Percentiles rank a stretch among this genome's conserved stretches.
Evolutionary conservation across 2,888 invertebrate genomes (phyloP).

Genomic region (Dicyrtoma fusca): DNA sequence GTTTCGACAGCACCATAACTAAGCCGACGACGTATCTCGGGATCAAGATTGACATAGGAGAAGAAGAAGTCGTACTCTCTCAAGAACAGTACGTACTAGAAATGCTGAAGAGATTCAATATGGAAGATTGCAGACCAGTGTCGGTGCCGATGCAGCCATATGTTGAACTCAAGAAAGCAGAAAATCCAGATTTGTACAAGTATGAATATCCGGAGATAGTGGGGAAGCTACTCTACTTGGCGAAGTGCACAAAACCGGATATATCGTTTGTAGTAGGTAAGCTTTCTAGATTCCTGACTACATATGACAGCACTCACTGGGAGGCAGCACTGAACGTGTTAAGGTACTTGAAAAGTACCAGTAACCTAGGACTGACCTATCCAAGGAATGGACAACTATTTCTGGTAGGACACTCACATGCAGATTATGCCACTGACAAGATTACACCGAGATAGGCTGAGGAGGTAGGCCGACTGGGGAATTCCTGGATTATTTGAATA

Average conservation of each 20-base stretch:
- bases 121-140: background rate
- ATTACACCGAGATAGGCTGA: constrained; percentile 35
- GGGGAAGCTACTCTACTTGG: constrained; percentile 45
- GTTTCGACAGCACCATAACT: background rate
- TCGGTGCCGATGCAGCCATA: background rate
- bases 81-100: background rate
- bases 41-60: background rate
- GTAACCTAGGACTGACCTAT: constrained; percentile 4
- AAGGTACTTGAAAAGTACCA: constrained; percentile 43
- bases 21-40: background rate
- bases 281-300: constrained; percentile 49
- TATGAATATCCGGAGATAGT: constrained; percentile 37
- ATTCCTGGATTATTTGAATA: no score
- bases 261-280: constrained; percentile 36
- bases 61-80: background rate
- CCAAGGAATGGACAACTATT: background rate
- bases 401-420: constrained; percentile 44
- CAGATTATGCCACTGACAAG: constrained; percentile 47
- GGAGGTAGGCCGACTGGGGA: constrained; percentile 47
- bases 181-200: no score
- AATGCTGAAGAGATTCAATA: background rate
- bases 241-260: constrained; percentile 50
- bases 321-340: constrained; percentile 46
- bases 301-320: constrained; percentile 47
- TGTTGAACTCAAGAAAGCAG: background rate